Conservation (phyloP, 2,888 invertebrate genomes). For the Habrosyne pyritoides region DNA sequence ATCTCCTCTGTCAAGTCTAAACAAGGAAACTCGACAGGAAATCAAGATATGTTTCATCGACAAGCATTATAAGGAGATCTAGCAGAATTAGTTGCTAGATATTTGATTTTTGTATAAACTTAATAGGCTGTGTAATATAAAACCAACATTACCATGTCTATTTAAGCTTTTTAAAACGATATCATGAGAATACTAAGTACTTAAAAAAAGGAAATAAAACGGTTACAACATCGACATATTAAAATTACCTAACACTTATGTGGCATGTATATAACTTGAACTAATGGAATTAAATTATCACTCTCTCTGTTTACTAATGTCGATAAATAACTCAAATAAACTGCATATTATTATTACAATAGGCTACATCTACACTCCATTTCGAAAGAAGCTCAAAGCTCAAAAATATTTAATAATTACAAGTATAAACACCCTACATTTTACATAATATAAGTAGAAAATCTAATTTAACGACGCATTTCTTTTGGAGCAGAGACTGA, state of each 20-base stretch:
- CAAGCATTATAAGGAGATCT: too few relatives aligned
- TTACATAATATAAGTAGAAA: neutral
- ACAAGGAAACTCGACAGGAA: too few relatives aligned
- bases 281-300: neutral
- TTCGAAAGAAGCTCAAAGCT: neutral
- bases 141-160: too few relatives aligned
- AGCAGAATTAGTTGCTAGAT: too few relatives aligned
- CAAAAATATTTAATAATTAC: neutral
- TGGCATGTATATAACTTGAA: neutral
- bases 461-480: neutral
- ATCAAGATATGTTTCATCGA: too few relatives aligned
- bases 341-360: neutral
- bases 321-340: neutral
- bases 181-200: too few relatives aligned
- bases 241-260: neutral
- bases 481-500: neutral
- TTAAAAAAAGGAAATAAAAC: too few relatives aligned
- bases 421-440: neutral
- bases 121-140: too few relatives aligned
- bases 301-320: neutral
- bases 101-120: too few relatives aligned
- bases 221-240: too few relatives aligned
- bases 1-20: too few relatives aligned
- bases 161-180: too few relatives aligned
- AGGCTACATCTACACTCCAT: neutral